Percentiles rank a stretch among this genome's conserved stretches.
These are phyloP conservation scores for Glaucomys volans DNA, from an alignment of 2,113 vertebrate genomes.

Conservation along the genomic window DNA sequence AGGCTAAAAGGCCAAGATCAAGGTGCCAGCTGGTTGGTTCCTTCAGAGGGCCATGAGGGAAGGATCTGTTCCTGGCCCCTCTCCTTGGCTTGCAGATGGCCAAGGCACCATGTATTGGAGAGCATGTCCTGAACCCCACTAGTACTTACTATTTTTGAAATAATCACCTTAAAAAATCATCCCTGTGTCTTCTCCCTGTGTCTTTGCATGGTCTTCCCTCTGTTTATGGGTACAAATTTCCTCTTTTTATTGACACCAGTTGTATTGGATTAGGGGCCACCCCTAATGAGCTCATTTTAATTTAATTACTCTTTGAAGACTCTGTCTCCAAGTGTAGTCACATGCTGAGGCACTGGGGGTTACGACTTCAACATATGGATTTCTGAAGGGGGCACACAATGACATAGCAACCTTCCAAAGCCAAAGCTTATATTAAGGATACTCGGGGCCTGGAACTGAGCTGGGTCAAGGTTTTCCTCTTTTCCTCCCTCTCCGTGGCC, in stretches of 20 bases:
- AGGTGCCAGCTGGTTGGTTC: background rate
- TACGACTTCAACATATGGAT: background rate
- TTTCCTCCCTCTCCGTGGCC: too few relatives aligned
- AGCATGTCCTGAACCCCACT: background rate
- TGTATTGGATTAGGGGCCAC: background rate
- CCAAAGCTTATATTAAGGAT: background rate
- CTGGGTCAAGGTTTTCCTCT: background rate
- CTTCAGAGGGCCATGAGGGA: background rate
- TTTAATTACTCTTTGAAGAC: background rate
- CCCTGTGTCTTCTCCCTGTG: background rate
- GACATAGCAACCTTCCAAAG: background rate
- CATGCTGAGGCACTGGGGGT: background rate
- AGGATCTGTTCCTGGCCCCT: background rate
- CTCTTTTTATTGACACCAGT: background rate
- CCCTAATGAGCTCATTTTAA: background rate
- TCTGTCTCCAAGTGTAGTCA: background rate
- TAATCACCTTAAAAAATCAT: conserved; percentile 12
- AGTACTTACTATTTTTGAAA: background rate
- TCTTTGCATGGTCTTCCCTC: background rate
- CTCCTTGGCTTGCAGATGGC: background rate
- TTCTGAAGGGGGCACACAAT: background rate
- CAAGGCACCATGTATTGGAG: too few relatives aligned
- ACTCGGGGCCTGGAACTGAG: background rate
- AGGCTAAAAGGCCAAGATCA: background rate
- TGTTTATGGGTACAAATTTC: accelerated